These are phyloP conservation scores for Drosophila trapezifrons DNA, from an alignment of 1,140 invertebrate species.

Conservation along the genomic window DNA sequence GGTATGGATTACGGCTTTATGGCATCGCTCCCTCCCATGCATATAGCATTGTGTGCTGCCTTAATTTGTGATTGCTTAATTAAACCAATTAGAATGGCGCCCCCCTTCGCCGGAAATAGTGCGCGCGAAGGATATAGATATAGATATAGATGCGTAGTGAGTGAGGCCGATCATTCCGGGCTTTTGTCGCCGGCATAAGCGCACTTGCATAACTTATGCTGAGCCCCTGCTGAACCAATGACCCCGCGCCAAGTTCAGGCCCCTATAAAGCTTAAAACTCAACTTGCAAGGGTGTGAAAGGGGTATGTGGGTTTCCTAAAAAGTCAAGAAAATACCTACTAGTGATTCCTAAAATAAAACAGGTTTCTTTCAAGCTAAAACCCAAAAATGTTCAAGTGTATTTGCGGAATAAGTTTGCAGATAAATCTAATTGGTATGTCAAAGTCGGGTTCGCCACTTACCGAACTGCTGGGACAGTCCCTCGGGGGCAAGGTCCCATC, in stretches of 20 bases:
- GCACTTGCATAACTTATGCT: constrained; percentile 78
- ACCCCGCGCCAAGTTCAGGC: constrained; percentile 1
- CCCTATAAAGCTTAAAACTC: constrained; percentile 20
- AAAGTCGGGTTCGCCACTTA: constrained; percentile 27
- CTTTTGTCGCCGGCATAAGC: constrained; percentile 66
- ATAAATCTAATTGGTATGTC: constrained; percentile 49
- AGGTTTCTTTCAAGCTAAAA: neutral
- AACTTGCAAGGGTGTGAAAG: constrained; percentile 10
- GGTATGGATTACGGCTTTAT: constrained; percentile 57
- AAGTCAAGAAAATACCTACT: neutral
- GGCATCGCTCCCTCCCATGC: constrained; percentile 42
- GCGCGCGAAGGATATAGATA: constrained; percentile 5
- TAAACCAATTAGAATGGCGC: constrained; percentile 65
- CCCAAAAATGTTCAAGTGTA: constrained; percentile 1
- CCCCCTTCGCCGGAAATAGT: constrained; percentile 8
- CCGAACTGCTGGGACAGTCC: constrained; percentile 23
- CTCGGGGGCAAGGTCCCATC: constrained; percentile 59
- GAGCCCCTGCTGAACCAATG: constrained; percentile 7
- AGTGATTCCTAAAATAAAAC: neutral
- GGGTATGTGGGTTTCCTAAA: neutral
- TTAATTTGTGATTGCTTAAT: constrained; percentile 80
- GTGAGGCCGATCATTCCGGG: constrained; percentile 39
- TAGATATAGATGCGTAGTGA: constrained; percentile 17
- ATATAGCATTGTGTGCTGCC: constrained; percentile 52
- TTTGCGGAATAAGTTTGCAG: constrained; percentile 18